These are phyloP conservation scores for Stigmatopora argus DNA, from an alignment of 2,113 vertebrate genomes.

Conservation along the genomic window DNA sequence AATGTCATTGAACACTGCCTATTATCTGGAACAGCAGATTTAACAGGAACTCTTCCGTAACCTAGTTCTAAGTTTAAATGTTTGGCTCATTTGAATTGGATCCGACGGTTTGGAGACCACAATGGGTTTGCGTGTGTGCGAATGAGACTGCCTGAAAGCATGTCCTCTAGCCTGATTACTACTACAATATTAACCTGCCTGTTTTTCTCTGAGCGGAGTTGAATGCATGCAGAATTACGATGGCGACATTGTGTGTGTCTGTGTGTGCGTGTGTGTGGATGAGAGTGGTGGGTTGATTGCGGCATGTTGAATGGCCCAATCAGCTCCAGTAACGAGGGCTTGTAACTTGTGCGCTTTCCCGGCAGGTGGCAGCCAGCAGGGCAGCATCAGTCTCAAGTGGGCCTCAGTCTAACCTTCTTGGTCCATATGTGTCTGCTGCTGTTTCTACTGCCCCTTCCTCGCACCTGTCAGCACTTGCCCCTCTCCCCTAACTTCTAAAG, in stretches of 20 bases:
- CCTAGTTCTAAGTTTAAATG: background rate
- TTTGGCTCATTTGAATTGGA: conserved; percentile 14
- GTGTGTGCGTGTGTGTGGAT: conserved; percentile 26
- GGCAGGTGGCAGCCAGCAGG: conserved; percentile 66
- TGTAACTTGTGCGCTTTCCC: conserved; percentile 55
- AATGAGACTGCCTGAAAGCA: conserved; percentile 65
- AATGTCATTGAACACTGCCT: conserved; percentile 10
- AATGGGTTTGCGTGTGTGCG: conserved; percentile 16
- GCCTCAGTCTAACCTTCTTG: conserved; percentile 16
- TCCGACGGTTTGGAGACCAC: conserved; percentile 10
- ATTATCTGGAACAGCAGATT: conserved; percentile 13
- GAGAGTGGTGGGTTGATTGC: conserved; percentile 13
- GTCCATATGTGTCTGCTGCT: conserved; percentile 60
- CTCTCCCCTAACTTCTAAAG: conserved; percentile 35
- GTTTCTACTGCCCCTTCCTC: conserved; percentile 54
- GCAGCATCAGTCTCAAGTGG: conserved; percentile 61
- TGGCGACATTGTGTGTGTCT: conserved; percentile 3
- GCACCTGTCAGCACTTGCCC: conserved; percentile 56
- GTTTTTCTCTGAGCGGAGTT: conserved; percentile 38
- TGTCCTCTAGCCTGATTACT: conserved; percentile 58
- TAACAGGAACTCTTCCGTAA: conserved; percentile 5
- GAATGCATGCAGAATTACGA: conserved; percentile 51
- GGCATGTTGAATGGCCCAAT: conserved; percentile 48
- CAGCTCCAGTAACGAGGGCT: conserved; percentile 37
- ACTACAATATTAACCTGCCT: conserved; percentile 47